A percentile compares a stretch with the other conserved stretches of the same genome.
These are phyloP conservation scores for Phyllopteryx taeniolatus DNA, from an alignment of 2,113 vertebrate genomes.

Conservation along the genomic window DNA sequence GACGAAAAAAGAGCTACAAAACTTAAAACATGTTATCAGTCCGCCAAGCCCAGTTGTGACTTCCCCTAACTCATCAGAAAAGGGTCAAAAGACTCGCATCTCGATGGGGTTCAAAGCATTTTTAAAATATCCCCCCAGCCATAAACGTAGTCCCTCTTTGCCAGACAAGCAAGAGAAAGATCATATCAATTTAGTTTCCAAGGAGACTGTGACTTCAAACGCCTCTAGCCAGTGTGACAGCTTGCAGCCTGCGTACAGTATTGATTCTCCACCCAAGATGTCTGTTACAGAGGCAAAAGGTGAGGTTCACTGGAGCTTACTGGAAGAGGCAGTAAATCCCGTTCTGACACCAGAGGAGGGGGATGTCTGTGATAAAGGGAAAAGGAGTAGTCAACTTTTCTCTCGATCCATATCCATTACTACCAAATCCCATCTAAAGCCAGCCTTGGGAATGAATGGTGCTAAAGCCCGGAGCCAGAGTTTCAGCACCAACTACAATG, in stretches of 20 bases:
- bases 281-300: conserved; percentile 49
- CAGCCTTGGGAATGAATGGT: conserved; percentile 89
- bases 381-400: conserved; percentile 74
- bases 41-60: conserved; percentile 46
- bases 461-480: conserved; percentile 93
- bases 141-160: conserved; percentile 76
- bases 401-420: conserved; percentile 81
- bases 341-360: conserved; percentile 38
- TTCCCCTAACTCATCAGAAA: conserved; percentile 69
- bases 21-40: conserved; percentile 56
- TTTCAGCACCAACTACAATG: conserved; percentile 81
- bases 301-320: conserved; percentile 46
- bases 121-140: conserved; percentile 80
- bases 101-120: conserved; percentile 82
- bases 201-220: conserved; percentile 66
- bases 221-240: conserved; percentile 48
- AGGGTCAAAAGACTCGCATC: conserved; percentile 77
- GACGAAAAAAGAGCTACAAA: conserved; percentile 58
- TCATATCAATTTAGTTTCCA: conserved; percentile 84
- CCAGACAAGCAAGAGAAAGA: conserved; percentile 90
- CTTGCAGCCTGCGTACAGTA: conserved; percentile 15
- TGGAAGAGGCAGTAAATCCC: conserved; percentile 44
- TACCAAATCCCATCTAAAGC: conserved; percentile 82
- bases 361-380: conserved; percentile 56
- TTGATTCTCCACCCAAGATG: conserved; percentile 43